These are phyloP conservation scores for Temnothorax curvispinosus DNA, from an alignment of 1,140 invertebrate species.

Conservation along the genomic window DNA sequence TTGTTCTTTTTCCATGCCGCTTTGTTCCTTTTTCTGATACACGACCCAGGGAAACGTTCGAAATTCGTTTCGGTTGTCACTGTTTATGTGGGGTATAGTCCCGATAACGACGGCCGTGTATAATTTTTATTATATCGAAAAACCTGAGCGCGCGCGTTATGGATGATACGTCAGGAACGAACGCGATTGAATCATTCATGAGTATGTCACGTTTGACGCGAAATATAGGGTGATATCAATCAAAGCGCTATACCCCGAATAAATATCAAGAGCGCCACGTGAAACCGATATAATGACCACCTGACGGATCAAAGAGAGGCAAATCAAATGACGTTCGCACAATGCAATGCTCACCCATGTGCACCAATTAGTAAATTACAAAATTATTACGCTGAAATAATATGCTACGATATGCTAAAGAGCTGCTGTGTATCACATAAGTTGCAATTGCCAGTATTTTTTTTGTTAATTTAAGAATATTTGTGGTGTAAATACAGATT, in stretches of 20 bases:
- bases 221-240: slow-evolving; percentile 48
- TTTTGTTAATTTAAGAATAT: neutral
- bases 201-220: slow-evolving; percentile 42
- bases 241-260: slow-evolving; percentile 23
- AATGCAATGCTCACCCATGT: neutral
- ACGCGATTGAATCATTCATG: slow-evolving; percentile 58
- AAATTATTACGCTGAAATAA: slow-evolving; percentile 32
- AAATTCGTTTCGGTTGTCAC: slow-evolving; percentile 41
- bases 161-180: slow-evolving; percentile 43
- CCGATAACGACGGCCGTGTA: slow-evolving; percentile 21
- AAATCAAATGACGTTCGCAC: neutral
- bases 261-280: slow-evolving; percentile 31
- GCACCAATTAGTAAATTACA: slow-evolving; percentile 14
- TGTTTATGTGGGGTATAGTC: neutral
- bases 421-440: neutral
- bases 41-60: neutral
- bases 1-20: neutral
- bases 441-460: neutral
- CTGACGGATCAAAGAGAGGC: slow-evolving; percentile 29
- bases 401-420: neutral
- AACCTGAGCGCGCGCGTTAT: slow-evolving; percentile 15
- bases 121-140: slow-evolving; percentile 58
- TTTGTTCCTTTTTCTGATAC: neutral
- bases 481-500: neutral
- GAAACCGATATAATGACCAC: slow-evolving; percentile 13